These are phyloP conservation scores for Blennius ocellaris DNA, from an alignment of 2,113 vertebrate species.

Conservation along the genomic window DNA sequence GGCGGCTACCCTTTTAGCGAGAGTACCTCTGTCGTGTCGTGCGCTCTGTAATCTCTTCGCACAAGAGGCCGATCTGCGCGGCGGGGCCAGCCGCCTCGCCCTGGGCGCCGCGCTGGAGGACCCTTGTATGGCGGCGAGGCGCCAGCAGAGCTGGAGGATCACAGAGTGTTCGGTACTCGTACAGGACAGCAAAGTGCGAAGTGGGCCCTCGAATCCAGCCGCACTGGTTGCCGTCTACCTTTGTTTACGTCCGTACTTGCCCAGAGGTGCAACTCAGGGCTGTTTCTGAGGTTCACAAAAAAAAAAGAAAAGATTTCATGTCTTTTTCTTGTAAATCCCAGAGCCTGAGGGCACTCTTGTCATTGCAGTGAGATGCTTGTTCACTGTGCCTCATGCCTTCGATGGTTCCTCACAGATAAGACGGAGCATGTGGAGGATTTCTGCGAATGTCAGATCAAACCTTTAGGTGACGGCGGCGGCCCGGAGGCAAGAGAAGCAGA, in stretches of 20 bases:
- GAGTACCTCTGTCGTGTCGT: constrained; percentile 4
- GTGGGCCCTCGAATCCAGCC: constrained; percentile 17
- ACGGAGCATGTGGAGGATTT: no score
- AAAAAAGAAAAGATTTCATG: not conserved
- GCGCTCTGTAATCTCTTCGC: constrained; percentile 21
- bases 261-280: not conserved
- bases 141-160: constrained; percentile 1
- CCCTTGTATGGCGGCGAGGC: constrained; percentile 52
- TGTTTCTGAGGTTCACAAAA: not conserved
- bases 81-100: constrained; percentile 20
- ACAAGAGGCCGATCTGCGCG: constrained; percentile 26
- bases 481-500: no score
- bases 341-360: not conserved
- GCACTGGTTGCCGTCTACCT: not conserved
- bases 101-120: constrained; percentile 24
- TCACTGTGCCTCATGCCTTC: not conserved
- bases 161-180: constrained; percentile 1
- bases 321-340: not conserved
- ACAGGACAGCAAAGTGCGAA: constrained; percentile 12
- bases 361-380: not conserved
- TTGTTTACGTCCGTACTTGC: not conserved
- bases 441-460: no score
- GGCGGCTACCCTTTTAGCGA: not conserved
- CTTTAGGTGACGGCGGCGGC: no score
- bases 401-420: no score